phyloP scores from a whole-genome alignment of 2,797 vertebrate species.

The Enteromius anoplus region DNA sequence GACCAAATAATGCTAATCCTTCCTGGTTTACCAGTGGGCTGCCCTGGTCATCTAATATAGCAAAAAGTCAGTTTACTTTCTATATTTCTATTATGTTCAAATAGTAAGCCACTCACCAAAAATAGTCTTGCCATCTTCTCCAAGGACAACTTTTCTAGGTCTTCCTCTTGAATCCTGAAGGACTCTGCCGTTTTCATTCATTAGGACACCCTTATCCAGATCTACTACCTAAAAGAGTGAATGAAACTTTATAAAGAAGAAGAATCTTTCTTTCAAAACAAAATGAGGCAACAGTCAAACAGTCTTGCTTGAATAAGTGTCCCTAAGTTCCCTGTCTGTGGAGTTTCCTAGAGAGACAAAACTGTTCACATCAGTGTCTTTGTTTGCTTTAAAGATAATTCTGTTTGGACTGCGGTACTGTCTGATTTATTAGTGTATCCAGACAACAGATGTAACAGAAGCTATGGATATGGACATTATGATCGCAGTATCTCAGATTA shows the following conservation, averaged over 20 bases:
- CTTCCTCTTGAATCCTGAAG: constrained; percentile 94
- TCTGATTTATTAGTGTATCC: background rate
- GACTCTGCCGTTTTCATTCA: constrained; percentile 90
- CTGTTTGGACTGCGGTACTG: background rate
- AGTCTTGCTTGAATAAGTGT: constrained; percentile 7
- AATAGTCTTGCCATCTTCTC: constrained; percentile 93
- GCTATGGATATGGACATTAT: background rate
- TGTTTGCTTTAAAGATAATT: constrained; percentile 35
- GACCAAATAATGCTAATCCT: constrained; percentile 92
- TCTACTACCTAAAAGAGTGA: constrained; percentile 85
- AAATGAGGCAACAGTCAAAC: constrained; percentile 18
- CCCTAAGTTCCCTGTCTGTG: background rate
- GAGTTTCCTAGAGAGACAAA: constrained; percentile 9
- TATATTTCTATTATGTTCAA: constrained; percentile 3
- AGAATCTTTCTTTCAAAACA: background rate
- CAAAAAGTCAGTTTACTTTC: constrained; percentile 1
- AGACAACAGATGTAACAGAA: constrained; percentile 8
- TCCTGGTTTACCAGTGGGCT: constrained; percentile 91
- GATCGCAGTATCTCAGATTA: constrained; percentile 2
- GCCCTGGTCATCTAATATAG: constrained; percentile 84
- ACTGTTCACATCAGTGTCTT: constrained; percentile 14
- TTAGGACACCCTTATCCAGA: constrained; percentile 87
- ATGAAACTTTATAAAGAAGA: background rate
- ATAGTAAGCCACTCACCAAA: constrained; percentile 82
- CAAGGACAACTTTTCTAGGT: constrained; percentile 90